Evolutionary conservation across 2,797 vertebrate genomes (phyloP).

Genomic region (Gambusia yucatana): DNA sequence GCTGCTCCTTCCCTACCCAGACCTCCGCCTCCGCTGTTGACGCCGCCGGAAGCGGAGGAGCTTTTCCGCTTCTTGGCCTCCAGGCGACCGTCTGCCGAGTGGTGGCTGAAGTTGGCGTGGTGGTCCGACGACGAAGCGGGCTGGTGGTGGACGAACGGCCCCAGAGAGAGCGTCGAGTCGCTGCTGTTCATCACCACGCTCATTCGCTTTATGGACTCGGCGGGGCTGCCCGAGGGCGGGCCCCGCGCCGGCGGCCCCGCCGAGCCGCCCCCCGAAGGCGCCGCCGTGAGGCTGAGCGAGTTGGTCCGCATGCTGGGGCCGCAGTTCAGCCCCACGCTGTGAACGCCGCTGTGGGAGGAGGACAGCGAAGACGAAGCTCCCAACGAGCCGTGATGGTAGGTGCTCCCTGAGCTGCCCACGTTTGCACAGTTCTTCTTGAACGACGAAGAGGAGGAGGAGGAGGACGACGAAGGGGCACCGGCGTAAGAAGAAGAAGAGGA

Average conservation of each 20-base stretch:
- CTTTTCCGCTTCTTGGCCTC: slow-evolving; percentile 96
- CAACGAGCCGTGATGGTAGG: slow-evolving; percentile 86
- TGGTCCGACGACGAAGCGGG: slow-evolving; percentile 74
- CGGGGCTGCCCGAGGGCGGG: slow-evolving; percentile 88
- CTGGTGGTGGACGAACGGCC: slow-evolving; percentile 92
- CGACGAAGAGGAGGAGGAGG: slow-evolving; percentile 81
- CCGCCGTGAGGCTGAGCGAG: slow-evolving; percentile 90
- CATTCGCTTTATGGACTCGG: slow-evolving; percentile 98
- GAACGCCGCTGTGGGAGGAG: slow-evolving; percentile 86
- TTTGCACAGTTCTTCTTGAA: slow-evolving; percentile 94
- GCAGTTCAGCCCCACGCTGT: slow-evolving; percentile 89
- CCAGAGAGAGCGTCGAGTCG: slow-evolving; percentile 95
- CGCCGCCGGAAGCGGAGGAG: slow-evolving; percentile 84
- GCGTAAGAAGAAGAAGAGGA: slow-evolving; percentile 84
- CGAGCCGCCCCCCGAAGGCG: slow-evolving; percentile 88
- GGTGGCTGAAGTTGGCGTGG: slow-evolving; percentile 87
- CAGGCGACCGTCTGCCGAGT: slow-evolving; percentile 89
- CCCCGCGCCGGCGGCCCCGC: slow-evolving; percentile 89
- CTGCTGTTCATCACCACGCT: slow-evolving; percentile 98
- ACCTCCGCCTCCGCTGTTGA: slow-evolving; percentile 66
- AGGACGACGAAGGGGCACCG: slow-evolving; percentile 80
- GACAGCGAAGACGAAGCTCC: slow-evolving; percentile 82
- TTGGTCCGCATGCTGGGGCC: slow-evolving; percentile 87
- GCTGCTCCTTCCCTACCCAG: slow-evolving; percentile 59
- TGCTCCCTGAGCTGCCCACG: slow-evolving; percentile 88